Conservation (phyloP, 1,140 invertebrate genomes). For the Parapsyche elsis region DNA sequence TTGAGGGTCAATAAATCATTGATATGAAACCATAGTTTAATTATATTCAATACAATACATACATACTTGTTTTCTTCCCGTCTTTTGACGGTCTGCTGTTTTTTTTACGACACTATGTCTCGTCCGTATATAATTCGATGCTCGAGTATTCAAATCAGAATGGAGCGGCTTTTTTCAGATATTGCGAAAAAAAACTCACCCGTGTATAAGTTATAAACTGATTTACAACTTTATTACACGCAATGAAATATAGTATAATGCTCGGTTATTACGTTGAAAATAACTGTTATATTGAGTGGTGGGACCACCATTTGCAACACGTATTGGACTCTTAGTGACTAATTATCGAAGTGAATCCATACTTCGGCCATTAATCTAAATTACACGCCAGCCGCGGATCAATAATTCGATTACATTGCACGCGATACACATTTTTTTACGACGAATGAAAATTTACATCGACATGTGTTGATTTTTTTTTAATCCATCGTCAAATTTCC, state of each 20-base stretch:
- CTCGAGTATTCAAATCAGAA: no score
- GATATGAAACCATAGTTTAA: no score
- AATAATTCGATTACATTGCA: background rate
- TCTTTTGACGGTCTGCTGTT: no score
- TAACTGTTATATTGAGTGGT: slow-evolving; percentile 1
- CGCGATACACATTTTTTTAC: background rate
- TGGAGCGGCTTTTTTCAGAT: background rate
- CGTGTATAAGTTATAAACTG: background rate
- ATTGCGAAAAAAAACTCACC: background rate
- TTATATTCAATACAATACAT: no score
- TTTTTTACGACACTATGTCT: no score
- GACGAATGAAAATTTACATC: background rate
- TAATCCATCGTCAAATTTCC: background rate
- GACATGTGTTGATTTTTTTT: background rate
- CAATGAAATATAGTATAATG: slow-evolving; percentile 12
- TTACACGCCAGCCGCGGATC: background rate
- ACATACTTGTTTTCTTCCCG: no score
- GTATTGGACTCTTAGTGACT: slow-evolving; percentile 14
- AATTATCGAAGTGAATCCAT: slow-evolving; percentile 15
- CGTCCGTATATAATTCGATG: no score
- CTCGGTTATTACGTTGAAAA: slow-evolving; percentile 12
- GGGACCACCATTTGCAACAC: slow-evolving; percentile 15
- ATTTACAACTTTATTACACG: slow-evolving; percentile 25
- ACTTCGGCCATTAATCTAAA: slow-evolving; percentile 10
- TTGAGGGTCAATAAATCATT: no score